Percentiles rank a stretch among this genome's conserved stretches.
These are phyloP conservation scores for Drosophila pallidifrons DNA, from an alignment of 1,140 invertebrate species.

Conservation along the genomic window DNA sequence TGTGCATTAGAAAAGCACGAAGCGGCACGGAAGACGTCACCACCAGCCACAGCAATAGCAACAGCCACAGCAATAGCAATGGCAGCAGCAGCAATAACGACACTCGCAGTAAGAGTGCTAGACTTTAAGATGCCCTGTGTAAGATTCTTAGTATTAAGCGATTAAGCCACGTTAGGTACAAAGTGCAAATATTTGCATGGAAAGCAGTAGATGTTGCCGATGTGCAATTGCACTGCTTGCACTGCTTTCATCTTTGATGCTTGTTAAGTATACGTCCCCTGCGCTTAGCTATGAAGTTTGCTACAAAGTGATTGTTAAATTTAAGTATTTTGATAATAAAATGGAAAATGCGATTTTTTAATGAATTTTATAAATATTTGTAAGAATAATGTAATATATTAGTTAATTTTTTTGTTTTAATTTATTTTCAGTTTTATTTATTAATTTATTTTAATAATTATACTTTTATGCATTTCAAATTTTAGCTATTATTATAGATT, in stretches of 20 bases:
- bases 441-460: no score
- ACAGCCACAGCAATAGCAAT: constrained; percentile 14
- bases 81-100: neutral
- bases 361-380: no score
- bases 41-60: constrained; percentile 32
- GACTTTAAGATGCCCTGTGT: neutral
- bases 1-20: constrained; percentile 79
- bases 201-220: neutral
- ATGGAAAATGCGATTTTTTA: no score
- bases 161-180: neutral
- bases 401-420: no score
- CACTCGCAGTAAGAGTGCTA: neutral
- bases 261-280: no score
- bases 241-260: neutral
- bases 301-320: no score
- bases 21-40: constrained; percentile 79
- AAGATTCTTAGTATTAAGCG: neutral
- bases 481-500: no score
- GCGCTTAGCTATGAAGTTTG: no score
- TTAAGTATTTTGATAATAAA: no score
- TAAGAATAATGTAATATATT: no score
- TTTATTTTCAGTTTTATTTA: no score
- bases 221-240: neutral
- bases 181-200: neutral
- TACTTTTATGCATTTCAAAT: no score